Base-by-base conservation (phyloP, 1,140 invertebrate species). In the Brachionus manjavacas region DNA sequence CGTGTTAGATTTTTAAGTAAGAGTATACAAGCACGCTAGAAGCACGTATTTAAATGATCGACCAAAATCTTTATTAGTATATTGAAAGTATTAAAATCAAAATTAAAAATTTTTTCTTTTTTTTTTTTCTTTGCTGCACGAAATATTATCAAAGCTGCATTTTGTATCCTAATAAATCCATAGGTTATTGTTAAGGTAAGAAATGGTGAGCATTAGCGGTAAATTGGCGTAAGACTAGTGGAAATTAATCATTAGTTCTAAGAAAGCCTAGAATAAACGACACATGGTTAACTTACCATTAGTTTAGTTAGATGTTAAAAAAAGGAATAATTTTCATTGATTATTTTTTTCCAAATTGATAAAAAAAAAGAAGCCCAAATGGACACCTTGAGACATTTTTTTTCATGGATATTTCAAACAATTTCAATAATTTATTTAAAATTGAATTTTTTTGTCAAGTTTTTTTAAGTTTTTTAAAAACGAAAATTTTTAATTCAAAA, bases 391-490 rank as follows among this genome's bases (percentile, higher is more conserved):
- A n/a, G 31, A 35, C 31, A 35, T 35, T 35, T 35, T 35, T 35
- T 35, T 0, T 35, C n/a, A n/a, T 35, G 4, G 2, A 7, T 7
- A 7, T 35, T 7, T 35, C 4, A 35, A 35, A 35, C 4, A 7
- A 35, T 6, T 7, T 7, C 31, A 35, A 35, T 35, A 35, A 35
- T 7, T 35, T 35, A 31, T 35, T 35, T 35, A 6, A 35, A 7
- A 35, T 35, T 0, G 6, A 35, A 6, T 6, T 35, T 7, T 35
- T 35, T 35, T 35, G 0, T 31, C 4, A 4, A 4, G 0, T 97
- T 92, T 97, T 12, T 46, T 46, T n/a, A n/a, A n/a, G n/a, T n/a
- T n/a, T n/a, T n/a, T n/a, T n/a, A n/a, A n/a, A n/a, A n/a, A n/a
- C n/a, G n/a, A n/a, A n/a, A 28, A 28, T 28, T 28, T 28, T 28